Conservation (phyloP, 2,113 vertebrate genomes). For the Antechinus stuartii region DNA sequence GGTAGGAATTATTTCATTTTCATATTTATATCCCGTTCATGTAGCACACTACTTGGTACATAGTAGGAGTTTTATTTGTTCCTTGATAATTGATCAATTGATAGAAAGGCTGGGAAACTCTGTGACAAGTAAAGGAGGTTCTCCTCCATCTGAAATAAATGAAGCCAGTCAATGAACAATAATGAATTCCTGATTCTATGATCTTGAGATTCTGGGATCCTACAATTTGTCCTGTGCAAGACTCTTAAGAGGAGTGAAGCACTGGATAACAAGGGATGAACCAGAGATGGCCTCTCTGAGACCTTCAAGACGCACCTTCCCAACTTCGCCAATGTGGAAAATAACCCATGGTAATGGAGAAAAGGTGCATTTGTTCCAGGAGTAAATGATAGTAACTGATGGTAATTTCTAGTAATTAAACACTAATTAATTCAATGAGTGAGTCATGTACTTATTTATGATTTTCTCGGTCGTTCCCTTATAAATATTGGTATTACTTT, state of each 20-base stretch:
- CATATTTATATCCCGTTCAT: neutral
- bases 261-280: neutral
- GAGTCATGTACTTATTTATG: constrained; percentile 80
- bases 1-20: neutral
- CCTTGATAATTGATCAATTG: neutral
- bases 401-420: constrained; percentile 80
- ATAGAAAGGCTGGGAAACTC: neutral
- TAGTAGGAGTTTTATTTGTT: neutral
- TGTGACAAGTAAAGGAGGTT: neutral
- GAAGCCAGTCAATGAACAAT: neutral
- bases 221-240: neutral
- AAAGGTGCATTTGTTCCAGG: constrained; percentile 73
- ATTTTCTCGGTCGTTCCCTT: constrained; percentile 75
- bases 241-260: constrained; percentile 16
- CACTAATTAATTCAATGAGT: constrained; percentile 80
- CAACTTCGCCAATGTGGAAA: neutral
- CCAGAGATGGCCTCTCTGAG: neutral
- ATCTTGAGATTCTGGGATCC: neutral
- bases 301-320: constrained; percentile 9
- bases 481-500: constrained; percentile 81
- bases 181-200: neutral
- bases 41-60: neutral
- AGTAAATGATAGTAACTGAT: constrained; percentile 78
- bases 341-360: constrained; percentile 45
- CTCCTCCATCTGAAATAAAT: neutral